phyloP scores from a whole-genome alignment of 2,113 vertebrate genomes.

The Anhinga rufa region DNA sequence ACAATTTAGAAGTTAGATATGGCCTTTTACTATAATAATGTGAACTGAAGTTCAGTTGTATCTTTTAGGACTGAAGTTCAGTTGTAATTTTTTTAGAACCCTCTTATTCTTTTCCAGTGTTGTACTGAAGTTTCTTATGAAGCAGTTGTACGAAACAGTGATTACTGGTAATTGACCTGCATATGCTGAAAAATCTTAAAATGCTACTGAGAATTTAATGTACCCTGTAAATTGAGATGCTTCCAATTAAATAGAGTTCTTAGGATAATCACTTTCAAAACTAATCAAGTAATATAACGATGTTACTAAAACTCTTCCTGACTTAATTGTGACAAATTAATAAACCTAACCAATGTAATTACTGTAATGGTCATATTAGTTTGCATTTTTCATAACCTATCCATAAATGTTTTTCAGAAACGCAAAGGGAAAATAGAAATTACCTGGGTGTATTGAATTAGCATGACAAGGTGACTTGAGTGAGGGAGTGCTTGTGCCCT shows the following conservation, averaged over 20 bases:
- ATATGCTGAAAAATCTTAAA: slow-evolving; percentile 64
- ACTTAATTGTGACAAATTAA: slow-evolving; percentile 74
- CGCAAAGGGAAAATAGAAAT: slow-evolving; percentile 13
- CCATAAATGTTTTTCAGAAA: slow-evolving; percentile 13
- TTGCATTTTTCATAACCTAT: slow-evolving; percentile 45
- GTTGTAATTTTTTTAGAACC: slow-evolving; percentile 19
- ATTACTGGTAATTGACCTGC: slow-evolving; percentile 73
- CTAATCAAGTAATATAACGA: slow-evolving; percentile 63
- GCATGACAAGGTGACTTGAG: not conserved
- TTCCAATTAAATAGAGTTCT: slow-evolving; percentile 70
- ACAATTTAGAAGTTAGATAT: not conserved
- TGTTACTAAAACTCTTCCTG: slow-evolving; percentile 61
- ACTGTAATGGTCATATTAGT: slow-evolving; percentile 41
- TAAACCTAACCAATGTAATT: slow-evolving; percentile 63
- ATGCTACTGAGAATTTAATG: slow-evolving; percentile 66
- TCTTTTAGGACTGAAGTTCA: slow-evolving; percentile 20
- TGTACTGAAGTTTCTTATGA: slow-evolving; percentile 45
- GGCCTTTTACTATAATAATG: not conserved
- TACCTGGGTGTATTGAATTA: not conserved
- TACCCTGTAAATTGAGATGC: slow-evolving; percentile 73
- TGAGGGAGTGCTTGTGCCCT: not conserved
- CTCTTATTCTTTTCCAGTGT: slow-evolving; percentile 1
- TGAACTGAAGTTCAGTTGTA: not conserved
- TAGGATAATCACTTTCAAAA: slow-evolving; percentile 72
- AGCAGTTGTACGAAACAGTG: slow-evolving; percentile 59